These are phyloP conservation scores for Tokudaia tokunoshimensis DNA, from an alignment of 2,797 vertebrate genomes.

Conservation along the genomic window DNA sequence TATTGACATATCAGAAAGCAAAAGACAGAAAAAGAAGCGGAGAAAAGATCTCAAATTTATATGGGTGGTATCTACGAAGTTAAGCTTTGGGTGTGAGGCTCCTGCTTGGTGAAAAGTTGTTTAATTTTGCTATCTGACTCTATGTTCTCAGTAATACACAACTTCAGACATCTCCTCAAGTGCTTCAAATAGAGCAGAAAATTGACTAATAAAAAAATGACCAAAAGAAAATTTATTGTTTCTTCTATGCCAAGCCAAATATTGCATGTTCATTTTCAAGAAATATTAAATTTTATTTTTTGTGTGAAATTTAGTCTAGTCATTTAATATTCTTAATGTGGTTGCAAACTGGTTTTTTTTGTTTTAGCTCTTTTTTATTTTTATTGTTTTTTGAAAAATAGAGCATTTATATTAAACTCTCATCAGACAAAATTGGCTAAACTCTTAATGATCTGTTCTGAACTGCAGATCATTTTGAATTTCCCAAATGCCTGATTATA, in stretches of 20 bases:
- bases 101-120: not conserved
- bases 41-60: not conserved
- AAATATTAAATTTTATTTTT: not conserved
- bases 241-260: not conserved
- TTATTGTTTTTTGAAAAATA: slow-evolving; percentile 19
- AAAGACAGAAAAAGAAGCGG: not conserved
- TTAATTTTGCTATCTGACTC: not conserved
- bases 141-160: not conserved
- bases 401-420: not conserved
- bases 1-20: not conserved
- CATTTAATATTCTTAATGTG: not conserved
- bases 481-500: not conserved
- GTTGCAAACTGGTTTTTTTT: not conserved
- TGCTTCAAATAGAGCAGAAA: not conserved
- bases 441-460: not conserved
- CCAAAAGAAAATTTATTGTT: not conserved
- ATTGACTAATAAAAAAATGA: slow-evolving; percentile 30
- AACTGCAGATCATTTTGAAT: not conserved
- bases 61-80: not conserved
- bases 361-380: not conserved
- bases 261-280: not conserved
- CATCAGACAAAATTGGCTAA: not conserved
- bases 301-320: slow-evolving; percentile 1
- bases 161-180: not conserved
- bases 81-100: not conserved